A percentile compares a stretch with the other conserved stretches of the same genome.
These are phyloP conservation scores for Rugalucina vietnamica DNA, from an alignment of 2,888 invertebrate genomes.

Conservation along the genomic window DNA sequence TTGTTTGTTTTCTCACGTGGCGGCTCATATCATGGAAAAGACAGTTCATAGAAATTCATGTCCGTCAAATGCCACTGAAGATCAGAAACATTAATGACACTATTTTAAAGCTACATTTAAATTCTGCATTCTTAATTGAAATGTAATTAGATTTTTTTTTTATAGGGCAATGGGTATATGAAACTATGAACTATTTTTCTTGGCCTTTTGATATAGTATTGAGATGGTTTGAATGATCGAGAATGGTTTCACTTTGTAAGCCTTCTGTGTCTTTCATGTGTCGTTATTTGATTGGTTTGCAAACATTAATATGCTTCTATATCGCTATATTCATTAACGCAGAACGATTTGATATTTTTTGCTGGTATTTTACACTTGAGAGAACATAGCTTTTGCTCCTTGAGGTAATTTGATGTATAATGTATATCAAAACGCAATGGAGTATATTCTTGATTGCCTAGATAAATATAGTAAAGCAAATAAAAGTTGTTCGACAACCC, in stretches of 20 bases:
- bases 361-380: background rate
- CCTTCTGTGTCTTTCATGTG: background rate
- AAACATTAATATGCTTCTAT: background rate
- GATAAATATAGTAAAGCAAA: background rate
- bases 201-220: no score
- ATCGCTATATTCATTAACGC: background rate
- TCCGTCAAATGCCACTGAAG: no score
- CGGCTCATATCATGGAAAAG: no score
- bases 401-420: background rate
- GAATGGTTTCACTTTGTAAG: background rate
- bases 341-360: slow-evolving; percentile 2
- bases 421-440: background rate
- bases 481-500: slow-evolving; percentile 6
- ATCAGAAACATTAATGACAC: no score
- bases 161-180: no score
- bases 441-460: background rate
- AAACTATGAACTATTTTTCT: no score
- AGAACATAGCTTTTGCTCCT: background rate
- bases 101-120: no score
- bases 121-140: no score
- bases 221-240: no score
- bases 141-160: no score
- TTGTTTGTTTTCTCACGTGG: no score
- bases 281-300: background rate
- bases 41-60: no score